Conservation (phyloP, 2,888 invertebrate genomes). For the Adela reaumurella region DNA sequence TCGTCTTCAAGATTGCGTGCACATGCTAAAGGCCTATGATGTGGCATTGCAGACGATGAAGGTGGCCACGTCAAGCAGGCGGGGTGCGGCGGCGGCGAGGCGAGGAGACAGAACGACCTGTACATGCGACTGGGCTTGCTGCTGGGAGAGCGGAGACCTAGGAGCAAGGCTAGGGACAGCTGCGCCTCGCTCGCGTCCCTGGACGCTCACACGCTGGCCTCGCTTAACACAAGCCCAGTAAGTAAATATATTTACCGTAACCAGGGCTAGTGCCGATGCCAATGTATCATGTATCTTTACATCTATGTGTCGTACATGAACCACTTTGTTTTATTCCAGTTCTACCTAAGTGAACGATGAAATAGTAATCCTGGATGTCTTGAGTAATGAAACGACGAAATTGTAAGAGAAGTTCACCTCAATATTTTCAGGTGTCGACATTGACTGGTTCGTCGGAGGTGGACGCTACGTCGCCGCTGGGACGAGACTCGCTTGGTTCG, state of each 20-base stretch:
- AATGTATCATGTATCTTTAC: too few species aligned
- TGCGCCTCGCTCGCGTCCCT: slow-evolving; percentile 56
- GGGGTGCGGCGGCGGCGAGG: slow-evolving; percentile 29
- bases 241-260: too few species aligned
- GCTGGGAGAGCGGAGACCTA: slow-evolving; percentile 63
- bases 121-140: slow-evolving; percentile 81
- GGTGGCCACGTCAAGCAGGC: slow-evolving; percentile 63
- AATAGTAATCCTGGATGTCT: too few species aligned
- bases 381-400: too few species aligned
- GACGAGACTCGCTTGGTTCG: slow-evolving; percentile 64
- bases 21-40: too few species aligned
- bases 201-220: slow-evolving; percentile 66
- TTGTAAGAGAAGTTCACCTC: too few species aligned
- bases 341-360: too few species aligned
- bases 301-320: too few species aligned
- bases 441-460: slow-evolving; percentile 81
- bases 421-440: slow-evolving; percentile 69
- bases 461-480: slow-evolving; percentile 40
- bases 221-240: slow-evolving; percentile 80
- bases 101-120: slow-evolving; percentile 64
- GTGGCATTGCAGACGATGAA: slow-evolving; percentile 61
- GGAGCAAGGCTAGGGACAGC: slow-evolving; percentile 46
- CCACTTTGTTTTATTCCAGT: too few species aligned
- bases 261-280: too few species aligned
- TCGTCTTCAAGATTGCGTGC: too few species aligned